Percentiles rank a stretch among this genome's conserved stretches.
Evolutionary conservation across 2,888 invertebrate species (phyloP).

Genomic region (Prosopocoilus inquinatus): DNA sequence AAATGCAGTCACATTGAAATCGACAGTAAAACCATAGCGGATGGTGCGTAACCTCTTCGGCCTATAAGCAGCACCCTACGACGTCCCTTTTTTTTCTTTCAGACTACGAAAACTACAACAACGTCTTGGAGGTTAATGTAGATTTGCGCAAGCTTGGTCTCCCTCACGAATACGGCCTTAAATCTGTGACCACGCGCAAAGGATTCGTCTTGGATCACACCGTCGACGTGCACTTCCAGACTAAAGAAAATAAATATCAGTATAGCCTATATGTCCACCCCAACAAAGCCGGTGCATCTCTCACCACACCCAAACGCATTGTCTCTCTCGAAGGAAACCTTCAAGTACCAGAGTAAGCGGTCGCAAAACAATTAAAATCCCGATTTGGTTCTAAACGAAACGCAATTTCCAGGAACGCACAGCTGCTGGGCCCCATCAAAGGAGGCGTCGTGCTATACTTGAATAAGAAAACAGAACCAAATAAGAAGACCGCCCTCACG

Average conservation of each 20-base stretch:
- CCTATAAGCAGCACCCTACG: not conserved
- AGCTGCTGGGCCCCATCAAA: conserved; percentile 55
- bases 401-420: conserved; percentile 22
- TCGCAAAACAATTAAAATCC: conserved; percentile 6
- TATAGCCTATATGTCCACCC: conserved; percentile 66
- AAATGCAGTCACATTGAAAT: conserved; percentile 74
- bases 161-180: conserved; percentile 71
- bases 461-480: conserved; percentile 69
- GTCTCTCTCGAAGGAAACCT: conserved; percentile 59
- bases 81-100: conserved; percentile 53
- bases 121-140: conserved; percentile 63
- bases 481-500: conserved; percentile 61
- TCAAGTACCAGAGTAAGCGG: conserved; percentile 24
- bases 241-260: conserved; percentile 70
- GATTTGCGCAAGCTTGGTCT: conserved; percentile 74
- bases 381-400: not conserved
- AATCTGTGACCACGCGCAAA: conserved; percentile 62
- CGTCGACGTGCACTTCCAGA: conserved; percentile 69
- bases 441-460: conserved; percentile 65
- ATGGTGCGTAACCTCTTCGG: conserved; percentile 28
- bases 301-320: conserved; percentile 68
- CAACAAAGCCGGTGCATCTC: conserved; percentile 60
- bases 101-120: conserved; percentile 53
- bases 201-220: conserved; percentile 63
- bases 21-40: conserved; percentile 56